phyloP scores from a whole-genome alignment of 2,888 invertebrate species.

The Operophtera brumata region DNA sequence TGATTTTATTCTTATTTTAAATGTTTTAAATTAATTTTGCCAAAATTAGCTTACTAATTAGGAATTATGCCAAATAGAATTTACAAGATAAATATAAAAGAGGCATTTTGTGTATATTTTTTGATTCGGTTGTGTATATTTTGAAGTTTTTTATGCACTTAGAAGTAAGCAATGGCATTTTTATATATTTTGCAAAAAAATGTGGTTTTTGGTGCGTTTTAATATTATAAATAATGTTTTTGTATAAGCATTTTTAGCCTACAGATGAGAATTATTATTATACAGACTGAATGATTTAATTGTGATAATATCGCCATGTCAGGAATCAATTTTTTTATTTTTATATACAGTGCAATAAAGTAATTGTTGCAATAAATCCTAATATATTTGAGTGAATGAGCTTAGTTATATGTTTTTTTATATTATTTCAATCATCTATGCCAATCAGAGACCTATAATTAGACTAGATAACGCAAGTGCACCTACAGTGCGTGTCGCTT shows the following conservation, averaged over 20 bases:
- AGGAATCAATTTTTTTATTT: constrained; percentile 2
- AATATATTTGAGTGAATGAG: neutral
- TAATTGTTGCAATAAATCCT: neutral
- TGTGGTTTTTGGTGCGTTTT: neutral
- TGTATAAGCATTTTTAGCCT: neutral
- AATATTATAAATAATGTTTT: neutral
- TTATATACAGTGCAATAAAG: neutral
- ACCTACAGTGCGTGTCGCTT: too few species aligned
- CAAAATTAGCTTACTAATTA: neutral
- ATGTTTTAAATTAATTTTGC: neutral
- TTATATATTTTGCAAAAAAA: constrained; percentile 1
- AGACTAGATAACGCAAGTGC: too few species aligned
- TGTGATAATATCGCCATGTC: constrained; percentile 20
- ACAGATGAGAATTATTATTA: neutral
- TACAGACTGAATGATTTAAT: constrained; percentile 19
- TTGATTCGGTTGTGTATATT: neutral
- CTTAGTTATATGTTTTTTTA: neutral
- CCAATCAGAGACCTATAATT: too few species aligned
- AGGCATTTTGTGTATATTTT: constrained; percentile 3
- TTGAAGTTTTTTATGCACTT: neutral
- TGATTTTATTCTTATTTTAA: neutral
- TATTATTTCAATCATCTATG: neutral
- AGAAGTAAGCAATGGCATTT: neutral
- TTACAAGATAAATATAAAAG: neutral
- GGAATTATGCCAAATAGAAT: neutral